Percentiles rank a stretch among this genome's conserved stretches.
These are phyloP conservation scores for Barbus barbus DNA, from an alignment of 2,113 vertebrate species.

Conservation along the genomic window DNA sequence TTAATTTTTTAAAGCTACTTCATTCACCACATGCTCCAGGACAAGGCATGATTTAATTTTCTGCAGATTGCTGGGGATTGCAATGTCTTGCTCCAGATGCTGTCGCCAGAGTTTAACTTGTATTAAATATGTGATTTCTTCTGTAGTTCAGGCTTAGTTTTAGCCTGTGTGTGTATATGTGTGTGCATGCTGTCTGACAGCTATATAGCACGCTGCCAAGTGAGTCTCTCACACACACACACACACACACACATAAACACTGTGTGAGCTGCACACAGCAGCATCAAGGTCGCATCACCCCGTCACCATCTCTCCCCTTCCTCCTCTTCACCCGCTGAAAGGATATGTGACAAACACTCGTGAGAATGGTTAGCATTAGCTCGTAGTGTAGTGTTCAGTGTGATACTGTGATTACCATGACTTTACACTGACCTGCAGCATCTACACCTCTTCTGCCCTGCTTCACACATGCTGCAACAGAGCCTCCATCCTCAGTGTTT, in stretches of 20 bases:
- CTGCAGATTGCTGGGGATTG: background rate
- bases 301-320: too few relatives aligned
- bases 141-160: too few relatives aligned
- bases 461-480: background rate
- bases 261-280: too few relatives aligned
- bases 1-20: too few relatives aligned
- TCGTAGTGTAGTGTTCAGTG: background rate
- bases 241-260: too few relatives aligned
- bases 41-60: background rate
- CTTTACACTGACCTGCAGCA: constrained; percentile 12
- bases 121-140: too few relatives aligned
- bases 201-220: too few relatives aligned
- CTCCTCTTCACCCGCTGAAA: background rate
- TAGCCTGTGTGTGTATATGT: too few relatives aligned
- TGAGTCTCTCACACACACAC: too few relatives aligned
- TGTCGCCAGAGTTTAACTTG: too few relatives aligned
- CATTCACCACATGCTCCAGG: background rate
- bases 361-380: background rate
- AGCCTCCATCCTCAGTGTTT: background rate
- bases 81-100: background rate
- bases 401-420: background rate
- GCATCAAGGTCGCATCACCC: too few relatives aligned
- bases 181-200: too few relatives aligned
- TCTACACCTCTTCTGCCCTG: constrained; percentile 36
- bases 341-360: background rate